phyloP scores from a whole-genome alignment of 2,888 invertebrate species.

The Ditylenchus weischeri region DNA sequence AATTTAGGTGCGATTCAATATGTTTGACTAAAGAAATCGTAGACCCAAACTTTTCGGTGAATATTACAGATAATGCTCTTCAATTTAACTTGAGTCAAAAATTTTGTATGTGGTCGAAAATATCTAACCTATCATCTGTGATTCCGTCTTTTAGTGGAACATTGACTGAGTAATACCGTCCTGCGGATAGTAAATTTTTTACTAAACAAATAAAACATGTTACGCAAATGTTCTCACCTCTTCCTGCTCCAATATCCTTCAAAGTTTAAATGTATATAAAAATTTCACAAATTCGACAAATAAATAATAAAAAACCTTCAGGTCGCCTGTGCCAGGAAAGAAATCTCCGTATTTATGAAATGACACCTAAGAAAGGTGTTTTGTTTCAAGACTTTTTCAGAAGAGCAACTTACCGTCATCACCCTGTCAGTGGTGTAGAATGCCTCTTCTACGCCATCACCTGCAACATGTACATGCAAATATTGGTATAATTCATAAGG shows the following conservation, averaged over 20 bases:
- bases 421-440: constrained; percentile 94
- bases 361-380: constrained; percentile 62
- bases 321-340: constrained; percentile 89
- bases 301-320: constrained; percentile 58
- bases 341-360: constrained; percentile 99
- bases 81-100: no score
- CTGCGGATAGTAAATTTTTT: not conserved
- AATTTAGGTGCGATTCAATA: no score
- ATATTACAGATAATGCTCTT: no score
- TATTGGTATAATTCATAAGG: no score
- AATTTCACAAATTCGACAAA: not conserved
- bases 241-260: constrained; percentile 69
- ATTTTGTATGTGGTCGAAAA: not conserved
- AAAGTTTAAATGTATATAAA: not conserved
- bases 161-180: constrained; percentile 73
- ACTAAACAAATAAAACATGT: not conserved
- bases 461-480: no score
- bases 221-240: constrained; percentile 80
- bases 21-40: no score
- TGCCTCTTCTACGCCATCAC: constrained; percentile 89
- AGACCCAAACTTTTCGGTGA: no score
- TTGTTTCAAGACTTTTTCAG: not conserved
- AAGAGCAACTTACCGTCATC: constrained; percentile 75
- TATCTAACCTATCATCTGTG: constrained; percentile 80
- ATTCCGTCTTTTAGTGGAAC: constrained; percentile 96